Evolutionary conservation across 2,113 vertebrate species (phyloP).

Genomic region (Odobenus rosmarus): DNA sequence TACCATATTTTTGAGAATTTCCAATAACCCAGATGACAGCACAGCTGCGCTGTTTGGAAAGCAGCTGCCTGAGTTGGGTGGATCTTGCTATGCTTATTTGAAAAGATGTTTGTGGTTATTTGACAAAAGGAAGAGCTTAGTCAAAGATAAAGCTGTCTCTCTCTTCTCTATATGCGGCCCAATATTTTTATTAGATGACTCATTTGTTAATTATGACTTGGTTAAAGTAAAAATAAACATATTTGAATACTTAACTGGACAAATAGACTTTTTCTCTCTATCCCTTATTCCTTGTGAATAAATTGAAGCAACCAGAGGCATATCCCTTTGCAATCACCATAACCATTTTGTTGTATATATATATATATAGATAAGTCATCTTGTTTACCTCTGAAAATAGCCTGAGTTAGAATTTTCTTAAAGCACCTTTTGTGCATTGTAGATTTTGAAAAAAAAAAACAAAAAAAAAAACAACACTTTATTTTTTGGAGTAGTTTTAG

Average conservation of each 20-base stretch:
- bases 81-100: constrained; percentile 37
- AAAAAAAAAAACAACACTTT: not conserved
- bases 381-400: not conserved
- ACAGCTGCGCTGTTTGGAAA: constrained; percentile 34
- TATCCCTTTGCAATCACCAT: not conserved
- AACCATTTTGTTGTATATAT: not conserved
- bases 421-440: not conserved
- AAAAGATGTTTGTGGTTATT: constrained; percentile 53
- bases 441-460: not conserved
- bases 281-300: not conserved
- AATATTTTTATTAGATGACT: constrained; percentile 37
- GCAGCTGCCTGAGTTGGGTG: not conserved
- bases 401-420: constrained; percentile 1
- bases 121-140: constrained; percentile 50
- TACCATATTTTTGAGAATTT: constrained; percentile 51
- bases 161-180: not conserved
- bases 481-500: not conserved
- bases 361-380: not conserved
- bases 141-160: constrained; percentile 4
- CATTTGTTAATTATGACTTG: not conserved
- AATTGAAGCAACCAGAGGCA: not conserved
- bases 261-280: not conserved
- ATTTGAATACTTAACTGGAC: constrained; percentile 32
- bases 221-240: constrained; percentile 33
- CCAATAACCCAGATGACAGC: constrained; percentile 24